Evolutionary conservation across 1,140 invertebrate genomes (phyloP), one percentile per base, ranked within the genome.

Genomic region (Planococcus citri): DNA sequence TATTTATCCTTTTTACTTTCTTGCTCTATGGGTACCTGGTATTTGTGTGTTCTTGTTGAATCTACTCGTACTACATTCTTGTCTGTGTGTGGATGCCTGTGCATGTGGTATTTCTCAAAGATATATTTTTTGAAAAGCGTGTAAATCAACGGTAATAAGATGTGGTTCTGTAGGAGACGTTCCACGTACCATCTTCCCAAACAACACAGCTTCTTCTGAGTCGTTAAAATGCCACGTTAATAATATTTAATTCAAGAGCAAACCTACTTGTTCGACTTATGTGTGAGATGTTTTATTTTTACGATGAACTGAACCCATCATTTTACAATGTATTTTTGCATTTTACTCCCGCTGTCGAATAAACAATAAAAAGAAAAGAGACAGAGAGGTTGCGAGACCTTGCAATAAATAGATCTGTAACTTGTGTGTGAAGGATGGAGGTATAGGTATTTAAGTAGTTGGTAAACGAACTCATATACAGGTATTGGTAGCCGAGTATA

Each of bases 211-310:
- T 33, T 33, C n/a, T n/a, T n/a, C n/a, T 33, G 29, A 12, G n/a
- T 51, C 41, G 41, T 51, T 51, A 51, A 51, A 51, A 51, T 51
- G 41, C 41, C 41, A 51, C 41, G 41, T 51, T 51, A 51, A 51
- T 51, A 51, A 51, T 51, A 51, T 51, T 51, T 51, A 51, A 51
- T 51, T 51, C 41, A 51, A 51, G 41, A 51, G 12, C 12, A n/a
- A 14, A 8, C 33, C 14, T 14, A 17, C 41, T 12, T 33, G 29
- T 33, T 33, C 29, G 29, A 33, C n/a, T n/a, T n/a, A n/a, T n/a
- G n/a, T n/a, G n/a, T n/a, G n/a, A n/a, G n/a, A n/a, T n/a, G 29
- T 33, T 33, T 33, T 51, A n/a, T 51, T 51, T 51, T 51, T 51
- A 51, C 41, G 41, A 51, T 20, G n/a, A 14, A 17, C n/a, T n/a